Conservation (phyloP, 2,113 vertebrate species). For the Damaliscus lunatus region DNA sequence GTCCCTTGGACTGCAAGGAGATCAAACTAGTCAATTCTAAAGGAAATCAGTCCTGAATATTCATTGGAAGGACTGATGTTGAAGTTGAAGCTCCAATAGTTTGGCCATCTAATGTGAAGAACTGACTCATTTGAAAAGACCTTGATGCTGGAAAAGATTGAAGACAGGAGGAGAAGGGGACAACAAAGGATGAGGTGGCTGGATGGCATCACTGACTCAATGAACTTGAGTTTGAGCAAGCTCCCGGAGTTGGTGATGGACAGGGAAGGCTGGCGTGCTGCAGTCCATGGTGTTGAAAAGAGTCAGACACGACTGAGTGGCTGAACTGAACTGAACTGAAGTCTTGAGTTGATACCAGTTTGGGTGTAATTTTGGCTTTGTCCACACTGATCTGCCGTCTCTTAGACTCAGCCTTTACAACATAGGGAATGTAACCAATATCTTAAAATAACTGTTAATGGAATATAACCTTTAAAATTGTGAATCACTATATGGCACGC, state of each 20-base stretch:
- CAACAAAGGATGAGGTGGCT: neutral
- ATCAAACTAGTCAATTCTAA: neutral
- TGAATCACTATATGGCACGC: neutral
- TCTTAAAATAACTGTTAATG: neutral
- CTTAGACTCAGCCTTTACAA: neutral
- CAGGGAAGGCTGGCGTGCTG: neutral
- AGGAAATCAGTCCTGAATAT: neutral
- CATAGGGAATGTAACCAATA: neutral
- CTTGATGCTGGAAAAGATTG: neutral
- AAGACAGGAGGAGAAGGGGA: neutral
- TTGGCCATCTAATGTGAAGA: neutral
- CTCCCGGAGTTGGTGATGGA: neutral
- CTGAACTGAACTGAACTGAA: neutral
- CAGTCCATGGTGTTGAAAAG: neutral
- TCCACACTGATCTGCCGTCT: neutral
- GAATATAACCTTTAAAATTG: neutral
- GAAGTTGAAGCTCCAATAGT: neutral
- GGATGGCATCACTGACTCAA: neutral
- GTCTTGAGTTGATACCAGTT: neutral
- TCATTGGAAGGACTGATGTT: neutral
- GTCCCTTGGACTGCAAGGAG: neutral
- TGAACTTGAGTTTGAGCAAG: neutral
- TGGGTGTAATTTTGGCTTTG: neutral
- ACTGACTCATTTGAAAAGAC: neutral
- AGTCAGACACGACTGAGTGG: fast-evolving